Evolutionary conservation across 2,113 vertebrate genomes (phyloP), one percentile per base, ranked within the genome.

Genomic region (Archocentrus centrarchus): DNA sequence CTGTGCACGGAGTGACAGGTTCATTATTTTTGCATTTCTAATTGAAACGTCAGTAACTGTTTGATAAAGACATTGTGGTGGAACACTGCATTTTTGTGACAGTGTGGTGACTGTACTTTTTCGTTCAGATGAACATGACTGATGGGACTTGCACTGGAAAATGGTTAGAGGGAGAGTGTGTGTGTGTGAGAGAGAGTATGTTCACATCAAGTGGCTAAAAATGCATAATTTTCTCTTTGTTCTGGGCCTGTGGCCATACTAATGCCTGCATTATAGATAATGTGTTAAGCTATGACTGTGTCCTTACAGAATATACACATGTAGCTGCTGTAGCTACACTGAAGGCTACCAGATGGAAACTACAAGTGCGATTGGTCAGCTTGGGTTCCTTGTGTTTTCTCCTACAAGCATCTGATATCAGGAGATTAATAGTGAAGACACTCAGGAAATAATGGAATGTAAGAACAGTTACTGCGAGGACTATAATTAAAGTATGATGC

Each of bases 11-110:
- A 41, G 68, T 63, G 79, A 84, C 91, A 82, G 84, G 59, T 89
- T 78, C 10, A 89, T 90, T 83, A 68, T 75, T 85, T 75, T 11
- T 13, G 24, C 58, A n/a, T 70, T 84, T 86, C 79, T 91, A 91
- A 90, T 80, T 81, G 88, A 90, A 87, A 63, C 7, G 3, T 84
- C 77, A 18, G 63, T 2, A 22, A 62, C 68, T 77, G 76, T 37
- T 63, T 61, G 75, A 82, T 80, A 22, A 64, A 84, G 73, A 76
- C 60, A 53, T 58, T 22, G 79, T 18, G 76, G 58, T 27, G 81
- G 62, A 90, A 85, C 63, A 58, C 86, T 68, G 77, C 59, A 1
- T 60, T 20, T 27, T 37, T 39, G 39, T 70, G 81, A 79, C 83
- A 60, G 76, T 0, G 59, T 11, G 15, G 70, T 5, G 44, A 17